These are phyloP conservation scores for Barypeithes pellucidus DNA, from an alignment of 2,888 invertebrate species.

Conservation along the genomic window DNA sequence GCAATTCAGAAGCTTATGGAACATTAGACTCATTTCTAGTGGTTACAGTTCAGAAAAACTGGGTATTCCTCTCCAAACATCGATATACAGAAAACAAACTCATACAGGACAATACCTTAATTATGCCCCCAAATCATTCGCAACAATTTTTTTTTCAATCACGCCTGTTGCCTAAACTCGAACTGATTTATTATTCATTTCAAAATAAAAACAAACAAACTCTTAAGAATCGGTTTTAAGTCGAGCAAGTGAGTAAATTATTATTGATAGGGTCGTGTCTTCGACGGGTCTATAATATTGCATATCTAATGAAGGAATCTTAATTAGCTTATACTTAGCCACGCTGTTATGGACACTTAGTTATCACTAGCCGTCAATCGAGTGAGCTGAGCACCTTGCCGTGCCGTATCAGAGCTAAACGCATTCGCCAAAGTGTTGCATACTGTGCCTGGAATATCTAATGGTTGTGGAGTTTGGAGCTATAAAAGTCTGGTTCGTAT, in stretches of 20 bases:
- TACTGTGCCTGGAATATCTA: background rate
- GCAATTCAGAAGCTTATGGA: too few species aligned
- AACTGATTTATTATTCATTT: constrained; percentile 6
- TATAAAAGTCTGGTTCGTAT: too few species aligned
- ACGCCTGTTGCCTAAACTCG: constrained; percentile 5
- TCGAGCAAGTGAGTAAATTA: constrained; percentile 51
- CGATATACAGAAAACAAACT: too few species aligned
- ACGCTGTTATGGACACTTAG: constrained; percentile 66
- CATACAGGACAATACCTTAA: too few species aligned
- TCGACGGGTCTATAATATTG: constrained; percentile 57
- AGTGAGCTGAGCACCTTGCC: constrained; percentile 8
- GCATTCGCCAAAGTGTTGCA: background rate
- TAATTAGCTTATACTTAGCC: constrained; percentile 66
- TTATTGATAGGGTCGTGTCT: constrained; percentile 59
- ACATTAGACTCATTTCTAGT: too few species aligned
- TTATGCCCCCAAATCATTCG: too few species aligned
- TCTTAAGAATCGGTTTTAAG: constrained; percentile 37
- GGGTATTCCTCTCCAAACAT: too few species aligned
- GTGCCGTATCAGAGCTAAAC: background rate
- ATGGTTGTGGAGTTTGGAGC: too few species aligned
- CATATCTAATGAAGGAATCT: constrained; percentile 67
- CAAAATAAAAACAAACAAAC: constrained; percentile 34
- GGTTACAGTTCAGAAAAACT: too few species aligned
- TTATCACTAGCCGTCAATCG: constrained; percentile 66
- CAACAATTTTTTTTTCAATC: background rate